Evolutionary conservation across 2,797 vertebrate genomes (phyloP).

Genomic region (Paedocypris micromegethes): DNA sequence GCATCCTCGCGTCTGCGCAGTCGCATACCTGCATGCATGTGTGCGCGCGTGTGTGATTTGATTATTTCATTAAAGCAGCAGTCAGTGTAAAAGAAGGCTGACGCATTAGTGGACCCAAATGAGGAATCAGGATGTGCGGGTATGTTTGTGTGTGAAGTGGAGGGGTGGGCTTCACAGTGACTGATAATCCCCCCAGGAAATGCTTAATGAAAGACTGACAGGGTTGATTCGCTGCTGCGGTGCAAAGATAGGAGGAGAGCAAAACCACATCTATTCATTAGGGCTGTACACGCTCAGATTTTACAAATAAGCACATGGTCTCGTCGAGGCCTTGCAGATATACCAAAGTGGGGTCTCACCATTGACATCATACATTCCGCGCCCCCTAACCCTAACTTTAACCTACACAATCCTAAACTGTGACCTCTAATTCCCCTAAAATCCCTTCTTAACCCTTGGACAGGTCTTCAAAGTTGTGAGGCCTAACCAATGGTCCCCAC

Average conservation of each 20-base stretch:
- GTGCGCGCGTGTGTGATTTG: neutral
- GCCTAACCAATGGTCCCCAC: too few species aligned
- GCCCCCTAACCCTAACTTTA: too few species aligned
- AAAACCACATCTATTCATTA: conserved; percentile 8
- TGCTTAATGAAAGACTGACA: conserved; percentile 29
- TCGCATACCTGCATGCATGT: conserved; percentile 9
- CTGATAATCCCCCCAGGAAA: conserved; percentile 26
- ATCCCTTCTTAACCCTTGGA: too few species aligned
- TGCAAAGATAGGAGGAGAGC: conserved; percentile 21
- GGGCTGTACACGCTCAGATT: conserved; percentile 9
- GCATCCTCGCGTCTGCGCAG: conserved; percentile 1
- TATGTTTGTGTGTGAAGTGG: neutral
- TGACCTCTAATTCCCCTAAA: too few species aligned
- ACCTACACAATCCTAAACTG: too few species aligned
- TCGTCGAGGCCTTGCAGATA: neutral
- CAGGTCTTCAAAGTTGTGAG: too few species aligned
- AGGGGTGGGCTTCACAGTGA: neutral
- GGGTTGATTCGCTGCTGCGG: conserved; percentile 8
- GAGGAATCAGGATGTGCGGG: conserved; percentile 7
- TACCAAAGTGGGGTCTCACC: too few species aligned
- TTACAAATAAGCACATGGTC: neutral
- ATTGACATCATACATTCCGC: too few species aligned
- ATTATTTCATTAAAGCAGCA: conserved; percentile 4
- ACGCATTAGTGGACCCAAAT: conserved; percentile 19
- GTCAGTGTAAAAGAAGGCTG: conserved; percentile 22